Percentiles rank a stretch among this genome's conserved stretches.
Evolutionary conservation across 2,888 invertebrate genomes (phyloP).

Genomic region (Mechanitis messenoides): DNA sequence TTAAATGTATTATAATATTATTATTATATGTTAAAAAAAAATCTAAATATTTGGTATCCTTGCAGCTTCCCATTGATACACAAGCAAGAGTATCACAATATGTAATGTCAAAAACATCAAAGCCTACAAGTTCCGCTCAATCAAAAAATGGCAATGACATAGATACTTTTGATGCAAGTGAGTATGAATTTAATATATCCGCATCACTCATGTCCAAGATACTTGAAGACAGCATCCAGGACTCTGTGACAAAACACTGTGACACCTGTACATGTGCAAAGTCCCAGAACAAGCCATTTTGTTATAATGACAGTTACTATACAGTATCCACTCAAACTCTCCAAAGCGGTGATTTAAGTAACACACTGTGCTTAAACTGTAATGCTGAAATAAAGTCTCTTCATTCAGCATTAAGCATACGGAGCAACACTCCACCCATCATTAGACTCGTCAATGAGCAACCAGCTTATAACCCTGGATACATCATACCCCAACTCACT

Average conservation of each 20-base stretch:
- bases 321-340: slow-evolving; percentile 80
- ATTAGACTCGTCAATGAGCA: slow-evolving; percentile 58
- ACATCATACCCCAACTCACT: slow-evolving; percentile 50
- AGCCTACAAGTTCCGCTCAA: slow-evolving; percentile 61
- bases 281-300: slow-evolving; percentile 69
- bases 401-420: slow-evolving; percentile 60
- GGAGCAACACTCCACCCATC: slow-evolving; percentile 58
- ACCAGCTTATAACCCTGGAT: slow-evolving; percentile 49
- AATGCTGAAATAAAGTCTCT: slow-evolving; percentile 74
- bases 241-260: slow-evolving; percentile 88
- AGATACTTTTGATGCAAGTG: slow-evolving; percentile 76
- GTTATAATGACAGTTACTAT: slow-evolving; percentile 74
- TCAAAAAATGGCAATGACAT: slow-evolving; percentile 57
- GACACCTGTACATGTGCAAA: slow-evolving; percentile 86
- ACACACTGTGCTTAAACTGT: slow-evolving; percentile 77
- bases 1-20: slow-evolving; percentile 16
- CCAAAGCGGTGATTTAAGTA: slow-evolving; percentile 66
- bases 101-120: slow-evolving; percentile 78
- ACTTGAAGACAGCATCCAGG: slow-evolving; percentile 89
- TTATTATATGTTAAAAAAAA: slow-evolving; percentile 17
- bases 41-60: slow-evolving; percentile 32
- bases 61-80: slow-evolving; percentile 91
- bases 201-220: slow-evolving; percentile 95
- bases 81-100: slow-evolving; percentile 92
- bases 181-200: slow-evolving; percentile 83